These are phyloP conservation scores for Hyppa rectilinea DNA, from an alignment of 2,888 invertebrate species.

Conservation along the genomic window DNA sequence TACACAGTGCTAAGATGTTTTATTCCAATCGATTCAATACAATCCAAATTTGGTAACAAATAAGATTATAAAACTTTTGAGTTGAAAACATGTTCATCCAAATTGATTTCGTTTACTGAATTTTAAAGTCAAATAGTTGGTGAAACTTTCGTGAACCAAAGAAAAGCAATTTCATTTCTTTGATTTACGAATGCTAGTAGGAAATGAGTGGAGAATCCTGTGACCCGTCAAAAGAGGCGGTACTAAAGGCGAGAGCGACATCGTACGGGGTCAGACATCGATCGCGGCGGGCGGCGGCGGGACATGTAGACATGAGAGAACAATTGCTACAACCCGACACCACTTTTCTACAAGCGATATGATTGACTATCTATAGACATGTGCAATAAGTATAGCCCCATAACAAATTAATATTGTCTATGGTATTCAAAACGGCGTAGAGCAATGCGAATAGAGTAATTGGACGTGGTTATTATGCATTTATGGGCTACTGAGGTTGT, in stretches of 20 bases:
- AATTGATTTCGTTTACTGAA: constrained; percentile 14
- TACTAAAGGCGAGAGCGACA: constrained; percentile 80
- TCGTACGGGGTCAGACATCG: constrained; percentile 87
- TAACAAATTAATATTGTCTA: constrained; percentile 64
- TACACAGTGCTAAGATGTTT: constrained; percentile 72
- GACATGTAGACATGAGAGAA: constrained; percentile 73
- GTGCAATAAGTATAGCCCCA: constrained; percentile 59
- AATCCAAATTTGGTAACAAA: constrained; percentile 22
- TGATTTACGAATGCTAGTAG: constrained; percentile 53
- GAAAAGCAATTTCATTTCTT: constrained; percentile 53
- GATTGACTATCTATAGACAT: constrained; percentile 54
- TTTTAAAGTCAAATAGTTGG: background rate
- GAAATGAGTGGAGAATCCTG: constrained; percentile 64
- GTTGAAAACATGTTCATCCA: constrained; percentile 22
- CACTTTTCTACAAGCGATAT: constrained; percentile 62
- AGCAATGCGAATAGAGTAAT: constrained; percentile 49
- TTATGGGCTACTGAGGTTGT: constrained; percentile 47
- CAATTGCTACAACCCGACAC: constrained; percentile 73
- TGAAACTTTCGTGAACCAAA: constrained; percentile 13
- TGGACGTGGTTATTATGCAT: constrained; percentile 45
- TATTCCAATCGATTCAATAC: constrained; percentile 66
- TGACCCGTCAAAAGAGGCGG: constrained; percentile 78
- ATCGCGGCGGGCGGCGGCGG: constrained; percentile 75
- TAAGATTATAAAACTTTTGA: constrained; percentile 27
- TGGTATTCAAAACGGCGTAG: constrained; percentile 58